Evolutionary conservation across 2,888 invertebrate species (phyloP).

Genomic region (Agrotis puta): DNA sequence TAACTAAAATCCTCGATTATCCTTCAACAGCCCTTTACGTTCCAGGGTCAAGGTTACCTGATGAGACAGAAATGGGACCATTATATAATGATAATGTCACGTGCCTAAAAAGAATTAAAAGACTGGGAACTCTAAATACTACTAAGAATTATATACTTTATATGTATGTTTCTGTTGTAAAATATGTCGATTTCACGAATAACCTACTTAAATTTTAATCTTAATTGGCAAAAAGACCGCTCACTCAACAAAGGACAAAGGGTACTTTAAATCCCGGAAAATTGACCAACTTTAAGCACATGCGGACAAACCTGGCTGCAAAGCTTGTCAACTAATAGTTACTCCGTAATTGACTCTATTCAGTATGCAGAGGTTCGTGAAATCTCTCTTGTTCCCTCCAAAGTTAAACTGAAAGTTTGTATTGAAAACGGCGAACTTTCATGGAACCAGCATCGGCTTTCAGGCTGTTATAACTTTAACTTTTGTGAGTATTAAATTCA

Average conservation of each 20-base stretch:
- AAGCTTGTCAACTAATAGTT: slow-evolving; percentile 3
- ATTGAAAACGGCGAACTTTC: slow-evolving; percentile 46
- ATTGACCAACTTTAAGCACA: slow-evolving; percentile 14
- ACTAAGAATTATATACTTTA: no score
- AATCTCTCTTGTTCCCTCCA: slow-evolving; percentile 16
- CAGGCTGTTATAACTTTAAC: slow-evolving; percentile 36
- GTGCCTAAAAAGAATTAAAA: no score
- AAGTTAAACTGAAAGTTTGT: slow-evolving; percentile 41
- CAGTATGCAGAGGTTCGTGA: slow-evolving; percentile 6
- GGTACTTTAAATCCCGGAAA: background rate
- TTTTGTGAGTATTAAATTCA: slow-evolving; percentile 35
- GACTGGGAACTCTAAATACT: no score
- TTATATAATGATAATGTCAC: no score
- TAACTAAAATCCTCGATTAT: no score
- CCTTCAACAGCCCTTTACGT: no score
- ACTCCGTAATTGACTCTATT: slow-evolving; percentile 7
- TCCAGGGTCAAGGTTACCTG: no score
- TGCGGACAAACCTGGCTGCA: background rate
- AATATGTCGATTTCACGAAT: slow-evolving; percentile 10
- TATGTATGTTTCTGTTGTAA: background rate
- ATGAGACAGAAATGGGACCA: no score
- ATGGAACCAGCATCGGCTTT: slow-evolving; percentile 33
- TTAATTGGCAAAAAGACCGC: background rate
- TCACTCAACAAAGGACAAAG: slow-evolving; percentile 11
- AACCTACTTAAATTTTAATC: slow-evolving; percentile 22